Base-by-base conservation (phyloP, 2,113 vertebrate species). In the Bostrychus sinensis region DNA sequence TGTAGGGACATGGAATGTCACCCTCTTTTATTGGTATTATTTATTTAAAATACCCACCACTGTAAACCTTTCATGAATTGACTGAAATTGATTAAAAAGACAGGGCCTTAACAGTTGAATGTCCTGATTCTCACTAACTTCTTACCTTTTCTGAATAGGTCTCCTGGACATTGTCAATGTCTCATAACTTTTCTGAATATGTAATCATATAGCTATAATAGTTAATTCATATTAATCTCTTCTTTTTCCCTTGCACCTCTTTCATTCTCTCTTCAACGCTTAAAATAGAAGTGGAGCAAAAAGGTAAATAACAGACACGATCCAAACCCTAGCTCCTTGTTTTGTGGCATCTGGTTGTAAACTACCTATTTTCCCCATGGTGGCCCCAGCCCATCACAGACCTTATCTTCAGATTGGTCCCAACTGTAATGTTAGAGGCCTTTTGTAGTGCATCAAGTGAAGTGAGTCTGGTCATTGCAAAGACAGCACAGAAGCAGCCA, bases 271-370 rank as follows among this genome's bases (percentile, higher is more conserved):
- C 96, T 96, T 94, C 93, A 92, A 99, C 95, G 96, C 97, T 96
- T 96, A 98, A 99, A 99, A 99, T 99, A 99, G 97, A 99, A 99
- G 97, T 99, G 97, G 97, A 99, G 93, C 97, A 99, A 98, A 99
- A 99, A 99, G 97, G 97, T 99, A 99, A 99, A 98, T 98, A 96
- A 96, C 80, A 90, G 94, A 93, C 88, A 94, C 94, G 92, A 95
- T 93, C 94, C 92, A 93, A 95, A 93, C 92, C 89, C 94, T 94
- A 96, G 95, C 94, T 95, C 95, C 94, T 93, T 96, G 94, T 97
- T 95, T 88, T 97, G 96, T 98, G 95, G 93, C 94, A 95, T 96
- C 95, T 95, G 94, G 95, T 94, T 98, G 87, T 91, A 88, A 94
- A 94, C 91, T 94, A 92, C 90, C 93, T 94, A 90, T 92, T 91